phyloP scores from a whole-genome alignment of 2,113 vertebrate genomes.

The Cacatua alba region DNA sequence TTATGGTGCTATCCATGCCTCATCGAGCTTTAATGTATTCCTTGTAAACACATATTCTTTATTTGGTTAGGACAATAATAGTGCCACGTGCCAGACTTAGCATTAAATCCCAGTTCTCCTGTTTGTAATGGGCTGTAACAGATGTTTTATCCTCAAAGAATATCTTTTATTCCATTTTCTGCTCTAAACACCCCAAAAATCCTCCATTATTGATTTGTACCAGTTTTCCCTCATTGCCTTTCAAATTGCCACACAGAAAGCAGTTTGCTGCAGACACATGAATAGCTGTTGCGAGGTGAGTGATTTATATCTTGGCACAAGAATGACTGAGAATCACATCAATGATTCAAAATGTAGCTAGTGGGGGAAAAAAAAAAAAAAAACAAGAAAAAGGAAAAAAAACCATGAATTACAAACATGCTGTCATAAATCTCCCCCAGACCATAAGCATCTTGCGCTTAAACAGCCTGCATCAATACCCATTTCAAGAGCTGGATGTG shows the following conservation, averaged over 20 bases:
- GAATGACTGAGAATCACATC: constrained; percentile 22
- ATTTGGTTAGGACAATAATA: constrained; percentile 35
- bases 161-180: constrained; percentile 5
- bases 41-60: constrained; percentile 57
- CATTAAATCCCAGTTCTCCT: constrained; percentile 23
- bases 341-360: constrained; percentile 10
- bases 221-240: constrained; percentile 40
- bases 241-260: constrained; percentile 29
- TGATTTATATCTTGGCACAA: constrained; percentile 38
- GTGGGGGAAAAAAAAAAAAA: no score
- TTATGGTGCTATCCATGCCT: constrained; percentile 18
- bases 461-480: background rate
- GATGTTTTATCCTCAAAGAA: constrained; percentile 38
- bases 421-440: background rate
- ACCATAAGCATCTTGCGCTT: background rate
- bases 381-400: no score
- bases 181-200: constrained; percentile 1
- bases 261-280: background rate
- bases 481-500: background rate
- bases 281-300: constrained; percentile 15
- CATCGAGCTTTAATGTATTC: constrained; percentile 42
- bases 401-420: background rate
- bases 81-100: background rate
- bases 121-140: constrained; percentile 32
- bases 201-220: constrained; percentile 30